A percentile compares a stretch with the other conserved stretches of the same genome.
Conservation (phyloP, 2,113 vertebrate species). For the Seriola rivoliana region DNA sequence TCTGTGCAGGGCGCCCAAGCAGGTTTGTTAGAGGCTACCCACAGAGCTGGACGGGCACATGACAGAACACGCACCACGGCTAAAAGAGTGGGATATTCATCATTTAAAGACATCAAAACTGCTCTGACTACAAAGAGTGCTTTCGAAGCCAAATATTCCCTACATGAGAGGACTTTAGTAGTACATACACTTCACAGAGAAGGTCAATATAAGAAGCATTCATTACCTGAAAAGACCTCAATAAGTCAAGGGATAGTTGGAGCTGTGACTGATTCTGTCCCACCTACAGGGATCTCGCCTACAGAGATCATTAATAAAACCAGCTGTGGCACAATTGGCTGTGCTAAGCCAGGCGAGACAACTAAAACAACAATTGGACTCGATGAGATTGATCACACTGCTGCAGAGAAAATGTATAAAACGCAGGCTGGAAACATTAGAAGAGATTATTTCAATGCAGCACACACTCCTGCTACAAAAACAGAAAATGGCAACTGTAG, state of each 20-base stretch:
- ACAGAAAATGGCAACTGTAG: conserved; percentile 13
- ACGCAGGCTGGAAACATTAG: conserved; percentile 3
- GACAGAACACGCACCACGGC: background rate
- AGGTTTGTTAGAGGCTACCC: conserved; percentile 21
- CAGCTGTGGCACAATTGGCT: conserved; percentile 31
- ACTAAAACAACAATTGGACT: conserved; percentile 36
- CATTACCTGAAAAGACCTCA: conserved; percentile 34
- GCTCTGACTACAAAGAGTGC: conserved; percentile 8
- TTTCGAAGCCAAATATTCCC: conserved; percentile 11
- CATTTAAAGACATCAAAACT: conserved; percentile 39
- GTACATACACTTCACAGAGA: background rate
- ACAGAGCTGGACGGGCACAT: conserved; percentile 20
- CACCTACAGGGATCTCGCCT: conserved; percentile 6
- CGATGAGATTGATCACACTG: conserved; percentile 34
- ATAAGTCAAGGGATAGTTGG: conserved; percentile 33
- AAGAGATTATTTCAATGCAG: conserved; percentile 22
- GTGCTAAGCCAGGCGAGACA: background rate
- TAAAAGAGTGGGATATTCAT: conserved; percentile 24
- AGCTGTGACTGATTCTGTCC: conserved; percentile 29
- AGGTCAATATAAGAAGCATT: conserved; percentile 10
- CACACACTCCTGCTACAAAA: conserved; percentile 3
- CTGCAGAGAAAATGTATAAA: conserved; percentile 41
- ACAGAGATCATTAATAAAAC: conserved; percentile 43
- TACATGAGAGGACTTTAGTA: background rate
- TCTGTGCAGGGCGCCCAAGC: background rate